These are phyloP conservation scores for Sebastes diploproa DNA, from an alignment of 2,797 vertebrate species.

Conservation along the genomic window DNA sequence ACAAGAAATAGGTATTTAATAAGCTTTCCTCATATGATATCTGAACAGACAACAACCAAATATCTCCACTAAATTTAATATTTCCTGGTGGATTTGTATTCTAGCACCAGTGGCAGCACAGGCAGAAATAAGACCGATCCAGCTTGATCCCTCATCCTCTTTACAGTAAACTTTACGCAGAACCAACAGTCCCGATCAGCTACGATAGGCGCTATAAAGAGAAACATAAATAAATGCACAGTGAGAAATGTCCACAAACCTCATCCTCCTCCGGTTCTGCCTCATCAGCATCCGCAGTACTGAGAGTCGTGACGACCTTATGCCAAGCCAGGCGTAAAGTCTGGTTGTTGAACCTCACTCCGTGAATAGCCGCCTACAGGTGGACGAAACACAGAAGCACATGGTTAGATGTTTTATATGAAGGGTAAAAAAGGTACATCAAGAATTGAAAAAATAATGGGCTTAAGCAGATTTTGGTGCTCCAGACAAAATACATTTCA, in stretches of 20 bases:
- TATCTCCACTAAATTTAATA: background rate
- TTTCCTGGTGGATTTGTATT: background rate
- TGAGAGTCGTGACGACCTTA: slow-evolving; percentile 83
- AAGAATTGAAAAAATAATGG: background rate
- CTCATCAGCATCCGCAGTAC: slow-evolving; percentile 86
- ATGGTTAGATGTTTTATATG: background rate
- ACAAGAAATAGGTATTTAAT: background rate
- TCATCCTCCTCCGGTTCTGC: slow-evolving; percentile 94
- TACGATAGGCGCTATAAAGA: background rate
- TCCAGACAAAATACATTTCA: background rate
- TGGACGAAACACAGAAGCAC: background rate
- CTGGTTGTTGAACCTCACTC: slow-evolving; percentile 91
- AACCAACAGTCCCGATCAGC: background rate
- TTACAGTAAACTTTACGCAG: background rate
- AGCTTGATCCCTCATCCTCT: background rate
- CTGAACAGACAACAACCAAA: background rate
- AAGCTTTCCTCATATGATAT: background rate
- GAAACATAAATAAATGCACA: background rate
- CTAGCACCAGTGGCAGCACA: background rate
- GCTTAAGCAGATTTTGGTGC: background rate
- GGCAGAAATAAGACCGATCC: background rate
- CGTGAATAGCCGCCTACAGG: slow-evolving; percentile 91
- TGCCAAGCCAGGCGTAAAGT: slow-evolving; percentile 93
- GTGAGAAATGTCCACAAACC: slow-evolving; percentile 79
- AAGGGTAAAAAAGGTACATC: background rate